Evolutionary conservation across 2,797 vertebrate species (phyloP), one percentile per base, ranked within the genome.

Genomic region (Esox masquinongy): DNA sequence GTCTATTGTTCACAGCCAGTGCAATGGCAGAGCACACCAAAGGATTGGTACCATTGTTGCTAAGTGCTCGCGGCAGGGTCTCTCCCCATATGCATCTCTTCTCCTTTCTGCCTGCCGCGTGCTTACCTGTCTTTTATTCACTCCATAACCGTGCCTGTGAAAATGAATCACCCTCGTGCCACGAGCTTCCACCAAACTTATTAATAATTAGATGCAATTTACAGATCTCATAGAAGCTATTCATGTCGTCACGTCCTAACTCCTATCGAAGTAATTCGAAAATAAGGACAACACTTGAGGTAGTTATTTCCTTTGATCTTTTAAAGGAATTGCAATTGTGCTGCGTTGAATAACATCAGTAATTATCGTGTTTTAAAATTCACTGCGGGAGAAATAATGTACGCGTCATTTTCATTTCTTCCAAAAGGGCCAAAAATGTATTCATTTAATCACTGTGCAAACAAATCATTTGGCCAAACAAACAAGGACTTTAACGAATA

Each of bases 1-100:
- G 83, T 82, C 91, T 83, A 89, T 95, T 94, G 92, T 95, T 92
- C 78, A 68, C 68, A 77, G 75, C 17, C 68, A 78, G 85, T 81
- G 75, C 61, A 79, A 82, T 79, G 77, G 70, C 80, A 83, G 83
- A 86, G 73, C 72, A 79, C 76, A 77, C 79, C 75, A 68, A 67
- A 79, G 81, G 79, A 85, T 73, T 80, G 1, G 50, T 50, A 66
- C 89, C 73, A 88, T 93, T 93, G 90, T 93, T 88, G 82, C 74
- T 79, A 83, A 83, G 84, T 78, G 85, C 88, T 85, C 84, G 47
- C 89, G 50, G 64, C 86, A 80, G 89, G 88, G 78, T 78, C 70
- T 84, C 78, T 69, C 43, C 53, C 31, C 80, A 79, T 72, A 67
- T 39, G 36, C 49, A 74, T 77, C 74, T 79, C 76, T 71, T 31